Base-by-base conservation (phyloP, 2,888 invertebrate genomes). In the Ethmia dodecea region DNA sequence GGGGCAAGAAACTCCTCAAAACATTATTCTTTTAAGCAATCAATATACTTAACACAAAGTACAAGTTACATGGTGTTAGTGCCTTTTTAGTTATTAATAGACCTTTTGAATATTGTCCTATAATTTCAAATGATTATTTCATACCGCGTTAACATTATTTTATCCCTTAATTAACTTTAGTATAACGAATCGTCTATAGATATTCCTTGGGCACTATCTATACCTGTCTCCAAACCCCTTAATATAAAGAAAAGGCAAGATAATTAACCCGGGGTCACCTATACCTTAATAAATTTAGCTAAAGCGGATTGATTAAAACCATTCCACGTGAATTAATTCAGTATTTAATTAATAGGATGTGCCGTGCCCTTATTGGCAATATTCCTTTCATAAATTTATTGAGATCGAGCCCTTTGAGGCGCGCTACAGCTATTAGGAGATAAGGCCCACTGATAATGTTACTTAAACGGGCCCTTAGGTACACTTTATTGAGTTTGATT, bases 321-420 rank as follows among this genome's bases (percentile, higher is more conserved):
- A 80, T 83, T 84, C 63, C 78, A 84, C 80, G 84, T 86, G 83
- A 84, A 86, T 86, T 86, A 84, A 86, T 86, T 84, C 81, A 83
- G 81, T 81, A 84, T 84, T 80, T 86, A 84, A 84, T 86, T 86
- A 86, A 86, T 86, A 84, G 79, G 76, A 83, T 81, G 73, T 81
- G 65, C 78, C 75, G 72, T 70, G 64, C 75, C 77, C 80, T 75
- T 84, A 86, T 86, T 84, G 84, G 74, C 83, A 81, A 86, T 84
- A 83, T 80, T 83, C 83, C 83, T 83, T 86, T 84, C 81, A 80
- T 80, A 79, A 86, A 84, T 83, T 84, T 84, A 84, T 86, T 80
- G 83, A 80, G 84, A 84, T 74, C 72, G 73, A 67, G 64, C 75
- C 75, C 79, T 77, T 71, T 73, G 78, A 73, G 62, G 62, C n/a